Evolutionary conservation across 1,140 invertebrate genomes (phyloP).

Genomic region (Cotesia typhae): DNA sequence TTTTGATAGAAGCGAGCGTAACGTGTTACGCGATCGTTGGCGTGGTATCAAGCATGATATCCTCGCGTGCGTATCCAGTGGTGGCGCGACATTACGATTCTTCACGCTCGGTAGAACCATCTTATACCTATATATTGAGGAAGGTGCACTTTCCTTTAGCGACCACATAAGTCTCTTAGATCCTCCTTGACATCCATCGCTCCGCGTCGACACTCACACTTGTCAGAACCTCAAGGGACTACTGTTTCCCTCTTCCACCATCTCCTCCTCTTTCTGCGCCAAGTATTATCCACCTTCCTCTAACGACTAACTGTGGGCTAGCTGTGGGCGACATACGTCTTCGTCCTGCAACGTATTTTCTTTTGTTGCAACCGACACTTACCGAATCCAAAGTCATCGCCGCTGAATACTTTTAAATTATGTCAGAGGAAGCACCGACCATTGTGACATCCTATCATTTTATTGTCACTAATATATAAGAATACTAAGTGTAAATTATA

Average conservation of each 20-base stretch:
- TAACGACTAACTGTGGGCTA: conserved; percentile 8
- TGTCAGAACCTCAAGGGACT: conserved; percentile 7
- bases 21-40: conserved; percentile 24
- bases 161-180: not conserved
- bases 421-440: not conserved
- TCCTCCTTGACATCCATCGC: conserved; percentile 4
- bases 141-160: conserved; percentile 18
- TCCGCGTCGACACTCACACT: conserved; percentile 19
- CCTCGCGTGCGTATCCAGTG: conserved; percentile 21
- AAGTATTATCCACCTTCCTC: conserved; percentile 1
- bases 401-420: not conserved
- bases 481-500: too few relatives aligned
- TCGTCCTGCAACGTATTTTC: conserved; percentile 6
- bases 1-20: conserved; percentile 16
- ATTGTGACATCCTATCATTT: not conserved
- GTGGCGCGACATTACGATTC: conserved; percentile 26
- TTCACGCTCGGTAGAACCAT: conserved; percentile 31
- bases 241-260: conserved; percentile 13
- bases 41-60: not conserved
- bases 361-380: conserved; percentile 11
- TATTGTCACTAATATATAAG: too few relatives aligned
- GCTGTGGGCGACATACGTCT: conserved; percentile 8
- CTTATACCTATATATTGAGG: conserved; percentile 6
- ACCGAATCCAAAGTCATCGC: not conserved
- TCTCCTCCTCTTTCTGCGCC: conserved; percentile 2